Evolutionary conservation across 1,140 invertebrate species (phyloP).

Genomic region (Mamestra configurata): DNA sequence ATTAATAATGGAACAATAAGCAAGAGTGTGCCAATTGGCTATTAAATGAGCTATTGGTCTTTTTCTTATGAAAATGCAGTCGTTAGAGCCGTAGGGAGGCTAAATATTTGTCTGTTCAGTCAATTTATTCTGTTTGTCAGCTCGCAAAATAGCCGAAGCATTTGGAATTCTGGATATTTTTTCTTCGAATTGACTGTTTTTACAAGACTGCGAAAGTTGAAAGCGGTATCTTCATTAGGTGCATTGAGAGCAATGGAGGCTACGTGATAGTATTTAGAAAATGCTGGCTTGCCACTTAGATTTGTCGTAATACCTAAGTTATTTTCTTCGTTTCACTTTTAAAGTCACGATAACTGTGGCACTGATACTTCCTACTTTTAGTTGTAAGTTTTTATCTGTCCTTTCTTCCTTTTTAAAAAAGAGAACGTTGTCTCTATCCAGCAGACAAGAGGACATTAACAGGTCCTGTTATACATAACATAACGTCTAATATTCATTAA

Average conservation of each 20-base stretch:
- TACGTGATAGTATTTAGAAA: slow-evolving; percentile 25
- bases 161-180: background rate
- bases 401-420: background rate
- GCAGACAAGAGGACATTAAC: no score
- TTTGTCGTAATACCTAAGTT: background rate
- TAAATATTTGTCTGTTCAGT: slow-evolving; percentile 16
- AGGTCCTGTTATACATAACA: no score
- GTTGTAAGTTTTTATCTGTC: background rate
- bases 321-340: background rate
- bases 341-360: background rate
- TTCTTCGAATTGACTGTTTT: background rate
- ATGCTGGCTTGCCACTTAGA: slow-evolving; percentile 4
- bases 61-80: slow-evolving; percentile 23
- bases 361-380: background rate
- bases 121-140: background rate
- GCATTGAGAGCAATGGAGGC: background rate
- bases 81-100: slow-evolving; percentile 1
- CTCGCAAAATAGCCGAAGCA: background rate
- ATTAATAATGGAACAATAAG: slow-evolving; percentile 52
- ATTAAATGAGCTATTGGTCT: slow-evolving; percentile 41
- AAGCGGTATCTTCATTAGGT: slow-evolving; percentile 11
- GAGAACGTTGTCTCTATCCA: no score
- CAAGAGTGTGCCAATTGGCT: slow-evolving; percentile 39
- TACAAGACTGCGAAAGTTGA: background rate
- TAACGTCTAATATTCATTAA: no score